Base-by-base conservation (phyloP, 2,113 vertebrate genomes). In the Anas platyrhynchos region DNA sequence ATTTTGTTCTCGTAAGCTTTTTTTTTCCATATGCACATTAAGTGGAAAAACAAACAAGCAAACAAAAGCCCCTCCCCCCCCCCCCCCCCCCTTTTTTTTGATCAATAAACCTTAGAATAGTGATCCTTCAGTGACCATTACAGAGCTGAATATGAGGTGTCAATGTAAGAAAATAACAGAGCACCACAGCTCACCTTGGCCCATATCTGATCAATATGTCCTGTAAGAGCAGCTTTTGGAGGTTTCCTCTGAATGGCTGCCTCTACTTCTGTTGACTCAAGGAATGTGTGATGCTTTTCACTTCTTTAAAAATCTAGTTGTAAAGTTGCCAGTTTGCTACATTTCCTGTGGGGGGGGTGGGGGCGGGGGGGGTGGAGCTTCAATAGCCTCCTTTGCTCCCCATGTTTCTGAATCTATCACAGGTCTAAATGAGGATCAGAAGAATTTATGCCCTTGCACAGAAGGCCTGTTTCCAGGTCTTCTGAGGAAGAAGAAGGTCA, bases 131-230 rank as follows among this genome's bases (percentile, higher is more conserved):
- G 48, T 36, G 54, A n/a, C 54, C 34, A 3, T n/a, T 76, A 36
- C 34, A 82, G 38, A 75, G 54, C 62, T 61, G 61, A 72, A 11
- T 22, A 29, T 6, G 21, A 55, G 32, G 18, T 13, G 16, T 9
- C 41, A 48, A 27, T 79, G n/a, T 48, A 31, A 75, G 54, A 75
- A 72, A 84, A 38, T 21, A 34, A 21, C 4, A 84, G 21, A 88
- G 58, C 74, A 61, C 16, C 55, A 69, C 41, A 76, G 54, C 96
- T 97, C 94, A 97, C 96, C 96, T 97, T 92, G 93, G 58, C 95
- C 96, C 96, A 96, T 97, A 23, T 94, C 87, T 80, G 94, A 50
- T 85, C 78, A 54, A 6, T 16, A 29, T 0, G 79, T 92, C 89
- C 81, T 87, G 91, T 75, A 17, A 15, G 5, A 48, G 75, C 86